These are phyloP conservation scores for Orius laevigatus DNA, from an alignment of 1,140 invertebrate species.

Conservation along the genomic window DNA sequence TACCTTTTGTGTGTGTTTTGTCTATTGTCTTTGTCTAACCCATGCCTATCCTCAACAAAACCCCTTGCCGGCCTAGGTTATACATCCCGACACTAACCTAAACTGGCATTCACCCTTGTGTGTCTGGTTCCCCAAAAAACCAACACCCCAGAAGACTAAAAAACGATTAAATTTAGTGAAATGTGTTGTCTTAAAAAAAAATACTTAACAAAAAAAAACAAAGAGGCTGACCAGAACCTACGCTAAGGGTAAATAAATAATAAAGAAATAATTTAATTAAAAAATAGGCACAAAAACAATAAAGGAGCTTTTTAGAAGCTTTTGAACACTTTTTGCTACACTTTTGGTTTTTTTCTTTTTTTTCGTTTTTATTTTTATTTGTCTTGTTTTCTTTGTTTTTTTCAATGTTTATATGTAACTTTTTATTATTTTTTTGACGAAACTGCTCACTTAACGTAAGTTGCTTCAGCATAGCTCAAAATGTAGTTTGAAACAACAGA, in stretches of 20 bases:
- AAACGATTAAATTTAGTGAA: no score
- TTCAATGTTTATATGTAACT: constrained; percentile 13
- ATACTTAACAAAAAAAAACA: constrained; percentile 2
- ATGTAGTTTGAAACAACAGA: constrained; percentile 6
- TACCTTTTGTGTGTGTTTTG: constrained; percentile 17
- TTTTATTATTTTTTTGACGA: constrained; percentile 8
- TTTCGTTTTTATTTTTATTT: constrained; percentile 12
- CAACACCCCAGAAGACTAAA: no score
- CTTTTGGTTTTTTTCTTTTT: constrained; percentile 14
- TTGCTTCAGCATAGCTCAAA: constrained; percentile 12
- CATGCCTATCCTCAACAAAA: constrained; percentile 12
- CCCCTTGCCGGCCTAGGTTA: background rate
- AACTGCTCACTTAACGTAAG: constrained; percentile 12
- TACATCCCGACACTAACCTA: background rate
- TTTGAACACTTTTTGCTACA: constrained; percentile 2
- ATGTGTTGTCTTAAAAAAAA: no score
- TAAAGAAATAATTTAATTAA: background rate
- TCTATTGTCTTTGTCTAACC: constrained; percentile 17
- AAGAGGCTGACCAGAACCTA: constrained; percentile 13
- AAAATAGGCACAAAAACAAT: background rate
- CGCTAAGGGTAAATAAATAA: constrained; percentile 1
- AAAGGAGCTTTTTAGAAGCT: background rate
- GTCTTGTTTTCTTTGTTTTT: constrained; percentile 15
- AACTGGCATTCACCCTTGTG: constrained; percentile 8
- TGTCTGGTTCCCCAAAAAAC: constrained; percentile 13